phyloP scores from a whole-genome alignment of 2,113 vertebrate genomes.

The Motacilla tschutschensis region DNA sequence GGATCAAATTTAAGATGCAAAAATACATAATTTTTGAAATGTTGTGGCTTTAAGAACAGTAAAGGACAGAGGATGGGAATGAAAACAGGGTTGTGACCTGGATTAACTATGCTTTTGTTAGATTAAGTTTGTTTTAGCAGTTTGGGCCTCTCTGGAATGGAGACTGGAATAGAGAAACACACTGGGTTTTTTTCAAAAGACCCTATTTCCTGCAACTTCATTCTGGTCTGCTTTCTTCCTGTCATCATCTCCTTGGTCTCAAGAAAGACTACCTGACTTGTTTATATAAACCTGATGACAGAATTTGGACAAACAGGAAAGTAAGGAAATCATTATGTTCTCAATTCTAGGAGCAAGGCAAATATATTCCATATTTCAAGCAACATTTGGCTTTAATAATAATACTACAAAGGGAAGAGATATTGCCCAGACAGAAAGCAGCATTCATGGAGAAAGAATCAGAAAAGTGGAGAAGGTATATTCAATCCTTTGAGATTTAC shows the following conservation, averaged over 20 bases:
- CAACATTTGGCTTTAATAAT: slow-evolving; percentile 47
- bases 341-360: slow-evolving; percentile 2
- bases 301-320: slow-evolving; percentile 31
- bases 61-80: not conserved
- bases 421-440: not conserved
- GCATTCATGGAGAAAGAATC: not conserved
- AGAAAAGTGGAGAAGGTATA: slow-evolving; percentile 36
- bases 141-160: not conserved
- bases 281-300: slow-evolving; percentile 31
- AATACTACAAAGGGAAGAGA: not conserved
- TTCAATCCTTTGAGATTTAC: slow-evolving; percentile 22
- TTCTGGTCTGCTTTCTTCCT: slow-evolving; percentile 4
- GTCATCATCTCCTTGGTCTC: not conserved
- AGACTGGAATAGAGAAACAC: not conserved
- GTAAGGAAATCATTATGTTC: not conserved
- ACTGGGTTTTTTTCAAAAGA: not conserved
- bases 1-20: not conserved
- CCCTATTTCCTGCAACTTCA: not conserved
- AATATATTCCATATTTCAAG: slow-evolving; percentile 19
- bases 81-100: not conserved
- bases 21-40: not conserved
- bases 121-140: not conserved
- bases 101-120: not conserved
- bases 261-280: slow-evolving; percentile 1
- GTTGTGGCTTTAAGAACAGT: not conserved